These are phyloP conservation scores for Salmo trutta DNA, from an alignment of 2,797 vertebrate genomes.

Conservation along the genomic window DNA sequence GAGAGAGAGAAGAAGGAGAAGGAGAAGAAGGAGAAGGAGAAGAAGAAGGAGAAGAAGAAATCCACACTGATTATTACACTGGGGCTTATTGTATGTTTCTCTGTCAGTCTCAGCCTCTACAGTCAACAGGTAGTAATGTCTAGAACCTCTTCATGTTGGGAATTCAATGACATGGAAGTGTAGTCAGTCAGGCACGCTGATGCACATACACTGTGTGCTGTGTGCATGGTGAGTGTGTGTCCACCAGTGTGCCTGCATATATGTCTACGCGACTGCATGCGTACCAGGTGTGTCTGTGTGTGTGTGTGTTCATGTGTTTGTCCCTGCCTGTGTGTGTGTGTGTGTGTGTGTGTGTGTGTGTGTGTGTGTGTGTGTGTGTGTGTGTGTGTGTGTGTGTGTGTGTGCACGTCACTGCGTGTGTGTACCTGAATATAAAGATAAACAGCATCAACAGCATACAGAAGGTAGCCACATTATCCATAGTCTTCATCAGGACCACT, in stretches of 20 bases:
- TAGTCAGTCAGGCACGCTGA: not conserved
- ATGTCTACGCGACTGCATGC: not conserved
- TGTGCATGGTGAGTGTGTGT: no score
- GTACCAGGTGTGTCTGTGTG: no score
- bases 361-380: not conserved
- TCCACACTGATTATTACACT: constrained; percentile 18
- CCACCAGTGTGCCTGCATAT: no score
- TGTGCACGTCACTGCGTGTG: not conserved
- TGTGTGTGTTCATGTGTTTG: no score
- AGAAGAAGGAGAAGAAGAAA: no score
- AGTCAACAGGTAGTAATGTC: not conserved
- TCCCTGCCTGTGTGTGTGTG: no score
- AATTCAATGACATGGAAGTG: not conserved
- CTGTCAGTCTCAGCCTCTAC: constrained; percentile 13
- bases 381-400: not conserved
- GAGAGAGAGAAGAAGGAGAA: no score
- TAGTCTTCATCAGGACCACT: constrained; percentile 98
- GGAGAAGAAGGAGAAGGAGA: no score
- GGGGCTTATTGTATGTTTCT: not conserved
- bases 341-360: not conserved
- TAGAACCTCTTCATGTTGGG: not conserved
- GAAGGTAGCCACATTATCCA: constrained; percentile 99
- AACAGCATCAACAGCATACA: constrained; percentile 99
- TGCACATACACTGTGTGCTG: not conserved
- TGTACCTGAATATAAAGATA: constrained; percentile 95